Evolutionary conservation across 2,113 vertebrate species (phyloP).

Genomic region (Platichthys flesus): DNA sequence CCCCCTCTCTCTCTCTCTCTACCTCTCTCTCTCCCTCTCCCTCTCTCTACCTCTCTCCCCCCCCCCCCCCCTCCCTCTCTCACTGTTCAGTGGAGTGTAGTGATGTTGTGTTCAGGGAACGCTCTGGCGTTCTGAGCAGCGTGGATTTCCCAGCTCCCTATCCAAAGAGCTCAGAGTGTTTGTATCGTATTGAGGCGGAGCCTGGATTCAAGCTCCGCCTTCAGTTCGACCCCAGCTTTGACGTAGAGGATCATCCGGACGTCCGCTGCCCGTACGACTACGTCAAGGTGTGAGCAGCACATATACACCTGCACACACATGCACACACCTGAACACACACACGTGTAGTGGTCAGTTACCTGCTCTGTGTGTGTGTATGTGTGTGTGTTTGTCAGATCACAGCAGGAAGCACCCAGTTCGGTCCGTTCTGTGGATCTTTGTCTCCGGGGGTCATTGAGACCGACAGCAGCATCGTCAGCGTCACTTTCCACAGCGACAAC

Average conservation of each 20-base stretch:
- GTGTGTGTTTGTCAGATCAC: constrained; percentile 81
- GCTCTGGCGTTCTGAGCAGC: constrained; percentile 86
- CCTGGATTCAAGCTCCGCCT: constrained; percentile 89
- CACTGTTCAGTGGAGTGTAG: constrained; percentile 91
- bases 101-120: constrained; percentile 88
- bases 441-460: constrained; percentile 88
- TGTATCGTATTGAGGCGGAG: constrained; percentile 88
- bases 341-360: not conserved
- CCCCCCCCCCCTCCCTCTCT: not conserved
- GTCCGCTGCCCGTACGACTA: constrained; percentile 93
- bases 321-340: not conserved
- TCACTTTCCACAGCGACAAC: constrained; percentile 92
- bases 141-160: constrained; percentile 90
- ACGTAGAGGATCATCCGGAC: constrained; percentile 95
- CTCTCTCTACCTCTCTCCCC: too few relatives aligned
- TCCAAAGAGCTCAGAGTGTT: constrained; percentile 93
- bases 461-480: constrained; percentile 79
- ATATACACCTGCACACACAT: not conserved
- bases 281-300: constrained; percentile 85
- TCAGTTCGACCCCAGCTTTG: constrained; percentile 89
- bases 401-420: constrained; percentile 82
- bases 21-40: too few relatives aligned
- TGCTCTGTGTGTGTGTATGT: not conserved
- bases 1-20: too few relatives aligned
- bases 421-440: constrained; percentile 90